These are phyloP conservation scores for Eulemur macaco DNA, from an alignment of 2,113 vertebrate species.

Conservation along the genomic window DNA sequence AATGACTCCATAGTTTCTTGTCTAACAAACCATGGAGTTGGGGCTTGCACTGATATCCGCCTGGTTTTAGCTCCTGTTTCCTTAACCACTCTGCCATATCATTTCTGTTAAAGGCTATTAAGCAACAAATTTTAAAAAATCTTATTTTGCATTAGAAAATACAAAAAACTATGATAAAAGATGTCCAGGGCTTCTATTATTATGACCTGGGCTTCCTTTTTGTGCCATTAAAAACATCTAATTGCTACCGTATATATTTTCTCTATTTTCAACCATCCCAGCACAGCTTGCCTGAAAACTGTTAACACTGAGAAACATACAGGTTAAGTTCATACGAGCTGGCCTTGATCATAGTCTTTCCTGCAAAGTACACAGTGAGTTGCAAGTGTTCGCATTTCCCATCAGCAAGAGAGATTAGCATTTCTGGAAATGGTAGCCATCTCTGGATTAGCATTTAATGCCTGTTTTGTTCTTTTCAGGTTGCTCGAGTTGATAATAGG, in stretches of 20 bases:
- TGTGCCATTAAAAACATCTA: not conserved
- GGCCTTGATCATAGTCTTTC: not conserved
- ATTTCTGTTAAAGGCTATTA: not conserved
- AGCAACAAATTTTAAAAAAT: not conserved
- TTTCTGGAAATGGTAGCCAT: not conserved
- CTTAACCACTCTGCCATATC: not conserved
- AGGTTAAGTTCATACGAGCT: not conserved
- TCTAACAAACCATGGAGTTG: not conserved
- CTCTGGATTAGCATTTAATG: not conserved
- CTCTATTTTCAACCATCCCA: not conserved
- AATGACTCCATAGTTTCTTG: not conserved
- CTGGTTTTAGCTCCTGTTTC: not conserved
- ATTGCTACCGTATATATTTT: not conserved
- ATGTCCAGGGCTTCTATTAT: not conserved
- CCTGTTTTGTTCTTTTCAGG: not conserved
- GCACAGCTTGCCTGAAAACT: not conserved
- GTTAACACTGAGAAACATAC: not conserved
- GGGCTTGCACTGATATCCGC: not conserved
- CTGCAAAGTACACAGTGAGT: not conserved
- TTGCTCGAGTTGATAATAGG: rapidly evolving
- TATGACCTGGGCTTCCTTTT: not conserved
- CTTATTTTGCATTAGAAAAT: not conserved
- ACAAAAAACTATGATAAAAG: not conserved
- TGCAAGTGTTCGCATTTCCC: no score
- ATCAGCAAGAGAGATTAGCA: not conserved